Percentiles rank a stretch among this genome's conserved stretches.
Conservation (phyloP, 2,888 invertebrate genomes). For the Brenthis hecate region DNA sequence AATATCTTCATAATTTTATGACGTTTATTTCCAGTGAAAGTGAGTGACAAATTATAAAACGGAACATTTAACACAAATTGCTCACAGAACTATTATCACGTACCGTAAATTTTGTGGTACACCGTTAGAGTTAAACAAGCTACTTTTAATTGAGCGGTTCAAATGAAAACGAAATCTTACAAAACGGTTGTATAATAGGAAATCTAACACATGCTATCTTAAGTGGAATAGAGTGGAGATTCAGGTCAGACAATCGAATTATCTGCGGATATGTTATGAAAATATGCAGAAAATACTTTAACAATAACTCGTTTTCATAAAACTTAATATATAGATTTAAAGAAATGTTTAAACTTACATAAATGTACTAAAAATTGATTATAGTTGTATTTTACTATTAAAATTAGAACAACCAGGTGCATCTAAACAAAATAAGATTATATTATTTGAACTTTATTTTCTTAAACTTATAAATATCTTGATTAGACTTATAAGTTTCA, state of each 20-base stretch:
- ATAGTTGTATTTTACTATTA: no score
- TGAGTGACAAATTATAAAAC: constrained; percentile 24
- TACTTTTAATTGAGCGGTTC: constrained; percentile 37
- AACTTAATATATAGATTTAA: no score
- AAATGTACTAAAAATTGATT: no score
- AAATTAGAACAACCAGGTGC: no score
- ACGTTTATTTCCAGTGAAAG: constrained; percentile 33
- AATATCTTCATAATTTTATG: neutral
- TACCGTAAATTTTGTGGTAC: constrained; percentile 47
- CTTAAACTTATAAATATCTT: no score
- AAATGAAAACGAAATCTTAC: constrained; percentile 41
- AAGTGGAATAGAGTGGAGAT: constrained; percentile 22
- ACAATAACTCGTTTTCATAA: no score
- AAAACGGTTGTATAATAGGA: constrained; percentile 37
- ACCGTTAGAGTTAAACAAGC: constrained; percentile 29
- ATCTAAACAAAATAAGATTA: no score
- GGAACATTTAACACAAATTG: constrained; percentile 33
- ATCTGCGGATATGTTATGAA: constrained; percentile 11
- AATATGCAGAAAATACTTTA: neutral
- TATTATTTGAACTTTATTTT: no score
- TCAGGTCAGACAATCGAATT: constrained; percentile 31
- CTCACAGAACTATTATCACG: constrained; percentile 48
- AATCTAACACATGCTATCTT: constrained; percentile 31
- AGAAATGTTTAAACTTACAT: no score
- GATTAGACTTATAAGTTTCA: no score